Evolutionary conservation across 1,140 invertebrate species (phyloP).

Genomic region (Monochamus saltuarius): DNA sequence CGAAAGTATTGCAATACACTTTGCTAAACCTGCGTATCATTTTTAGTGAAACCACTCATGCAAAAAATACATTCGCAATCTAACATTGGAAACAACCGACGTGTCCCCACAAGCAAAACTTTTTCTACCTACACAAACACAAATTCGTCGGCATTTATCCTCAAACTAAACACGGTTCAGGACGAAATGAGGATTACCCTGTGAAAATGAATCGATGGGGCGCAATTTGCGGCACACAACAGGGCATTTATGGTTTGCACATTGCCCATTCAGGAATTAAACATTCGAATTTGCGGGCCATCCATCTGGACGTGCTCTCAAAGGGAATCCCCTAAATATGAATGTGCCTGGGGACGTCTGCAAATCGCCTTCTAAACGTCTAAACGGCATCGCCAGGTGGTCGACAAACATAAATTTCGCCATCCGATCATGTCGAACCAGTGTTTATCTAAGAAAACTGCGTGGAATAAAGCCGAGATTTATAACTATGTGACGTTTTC

Average conservation of each 20-base stretch:
- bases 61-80: no score
- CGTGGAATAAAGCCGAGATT: background rate
- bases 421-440: background rate
- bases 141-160: conserved; percentile 23
- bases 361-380: conserved; percentile 5
- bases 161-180: conserved; percentile 17
- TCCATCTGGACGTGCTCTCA: background rate
- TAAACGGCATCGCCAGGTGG: conserved; percentile 9
- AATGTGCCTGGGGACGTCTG: conserved; percentile 7
- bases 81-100: no score
- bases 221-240: conserved; percentile 13
- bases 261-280: conserved; percentile 5
- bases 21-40: no score
- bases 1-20: no score
- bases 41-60: no score
- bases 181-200: conserved; percentile 27
- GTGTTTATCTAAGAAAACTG: conserved; percentile 8
- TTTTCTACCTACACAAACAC: background rate
- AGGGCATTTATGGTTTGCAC: conserved; percentile 4
- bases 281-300: conserved; percentile 1
- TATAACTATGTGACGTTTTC: no score
- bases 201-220: conserved; percentile 28
- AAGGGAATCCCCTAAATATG: conserved; percentile 6
- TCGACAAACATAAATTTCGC: conserved; percentile 5
- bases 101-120: no score